A percentile compares a stretch with the other conserved stretches of the same genome.
These are phyloP conservation scores for Notothenia coriiceps DNA, from an alignment of 2,113 vertebrate species.

Conservation along the genomic window DNA sequence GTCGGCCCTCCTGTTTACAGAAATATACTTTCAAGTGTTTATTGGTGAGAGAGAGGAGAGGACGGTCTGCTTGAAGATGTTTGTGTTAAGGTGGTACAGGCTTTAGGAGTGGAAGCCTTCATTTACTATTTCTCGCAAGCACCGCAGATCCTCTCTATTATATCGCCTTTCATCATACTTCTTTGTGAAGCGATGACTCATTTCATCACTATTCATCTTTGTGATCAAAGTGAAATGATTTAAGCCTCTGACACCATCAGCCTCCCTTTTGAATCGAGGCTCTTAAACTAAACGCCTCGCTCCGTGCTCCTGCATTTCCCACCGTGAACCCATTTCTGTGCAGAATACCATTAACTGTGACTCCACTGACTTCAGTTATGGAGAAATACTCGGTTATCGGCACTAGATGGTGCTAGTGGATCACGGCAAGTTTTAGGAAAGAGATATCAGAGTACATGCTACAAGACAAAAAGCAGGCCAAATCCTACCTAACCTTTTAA, in stretches of 20 bases:
- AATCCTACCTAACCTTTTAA: constrained; percentile 70
- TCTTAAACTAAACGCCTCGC: constrained; percentile 33
- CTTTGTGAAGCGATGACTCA: constrained; percentile 51
- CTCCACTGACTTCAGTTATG: background rate
- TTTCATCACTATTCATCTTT: constrained; percentile 55
- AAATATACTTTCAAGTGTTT: constrained; percentile 39
- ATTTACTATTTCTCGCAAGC: constrained; percentile 39
- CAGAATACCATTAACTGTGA: background rate
- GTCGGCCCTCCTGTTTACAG: constrained; percentile 51
- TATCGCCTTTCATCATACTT: constrained; percentile 37
- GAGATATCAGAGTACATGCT: constrained; percentile 14
- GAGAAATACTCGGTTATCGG: background rate
- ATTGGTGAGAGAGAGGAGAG: background rate
- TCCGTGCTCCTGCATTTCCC: constrained; percentile 5
- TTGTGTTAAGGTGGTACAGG: constrained; percentile 24
- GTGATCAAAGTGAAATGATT: constrained; percentile 43
- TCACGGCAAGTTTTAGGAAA: constrained; percentile 11
- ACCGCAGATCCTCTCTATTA: constrained; percentile 15
- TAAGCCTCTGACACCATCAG: constrained; percentile 44
- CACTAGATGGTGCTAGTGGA: constrained; percentile 75
- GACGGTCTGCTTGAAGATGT: background rate
- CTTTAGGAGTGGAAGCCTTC: constrained; percentile 30
- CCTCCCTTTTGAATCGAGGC: constrained; percentile 31
- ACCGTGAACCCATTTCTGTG: constrained; percentile 10
- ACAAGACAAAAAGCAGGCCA: constrained; percentile 62